These are phyloP conservation scores for Heloderma charlesbogerti DNA, from an alignment of 2,113 vertebrate genomes.

Conservation along the genomic window DNA sequence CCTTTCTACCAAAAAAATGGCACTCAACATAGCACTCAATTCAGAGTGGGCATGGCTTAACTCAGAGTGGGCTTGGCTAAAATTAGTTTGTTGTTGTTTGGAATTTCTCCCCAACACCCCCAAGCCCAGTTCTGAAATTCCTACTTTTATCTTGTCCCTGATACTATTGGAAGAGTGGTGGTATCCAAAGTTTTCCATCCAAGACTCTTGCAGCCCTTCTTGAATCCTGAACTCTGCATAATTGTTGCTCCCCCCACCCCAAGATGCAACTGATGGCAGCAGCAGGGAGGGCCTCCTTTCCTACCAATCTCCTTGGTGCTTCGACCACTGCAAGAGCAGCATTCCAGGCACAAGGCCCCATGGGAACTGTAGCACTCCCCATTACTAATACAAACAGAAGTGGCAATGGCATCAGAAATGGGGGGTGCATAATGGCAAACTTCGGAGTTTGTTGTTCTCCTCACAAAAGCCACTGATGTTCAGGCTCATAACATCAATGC, in stretches of 20 bases:
- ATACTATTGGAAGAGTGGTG: not conserved
- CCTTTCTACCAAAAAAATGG: too few species aligned
- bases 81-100: not conserved
- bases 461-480: too few species aligned
- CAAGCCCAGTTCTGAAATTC: not conserved
- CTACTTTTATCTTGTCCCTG: too few species aligned
- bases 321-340: not conserved
- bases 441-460: too few species aligned
- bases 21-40: too few species aligned
- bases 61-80: not conserved
- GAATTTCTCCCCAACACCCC: not conserved
- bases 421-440: too few species aligned
- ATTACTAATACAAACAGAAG: too few species aligned
- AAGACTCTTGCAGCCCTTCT: not conserved
- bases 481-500: too few species aligned
- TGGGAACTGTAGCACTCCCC: too few species aligned
- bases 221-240: not conserved
- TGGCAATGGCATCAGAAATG: too few species aligned
- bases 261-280: not conserved
- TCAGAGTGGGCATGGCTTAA: not conserved
- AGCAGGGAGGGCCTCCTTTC: not conserved
- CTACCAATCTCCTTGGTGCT: not conserved
- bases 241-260: not conserved
- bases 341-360: too few species aligned
- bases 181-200: too few species aligned